Conservation (phyloP, 2,888 invertebrate species). For the Cataglyphis altisquamis region DNA sequence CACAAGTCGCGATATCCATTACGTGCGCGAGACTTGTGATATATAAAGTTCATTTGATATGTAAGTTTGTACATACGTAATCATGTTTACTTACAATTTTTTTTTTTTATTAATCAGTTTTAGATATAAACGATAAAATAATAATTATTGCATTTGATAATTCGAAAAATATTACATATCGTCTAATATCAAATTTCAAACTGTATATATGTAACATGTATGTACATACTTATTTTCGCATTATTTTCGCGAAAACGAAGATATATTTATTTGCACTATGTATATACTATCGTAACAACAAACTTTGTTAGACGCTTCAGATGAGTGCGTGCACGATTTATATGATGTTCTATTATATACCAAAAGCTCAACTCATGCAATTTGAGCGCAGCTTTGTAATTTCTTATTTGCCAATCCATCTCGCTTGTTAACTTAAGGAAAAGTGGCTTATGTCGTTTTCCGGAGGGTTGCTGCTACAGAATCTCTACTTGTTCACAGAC, state of each 20-base stretch:
- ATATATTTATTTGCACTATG: not conserved
- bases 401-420: conserved; percentile 55
- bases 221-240: not conserved
- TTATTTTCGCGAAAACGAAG: not conserved
- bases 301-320: conserved; percentile 29
- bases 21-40: not conserved
- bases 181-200: not conserved
- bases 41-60: not conserved
- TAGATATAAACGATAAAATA: not conserved
- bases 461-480: conserved; percentile 31
- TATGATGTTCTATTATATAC: conserved; percentile 38
- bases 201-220: not conserved
- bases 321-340: conserved; percentile 37
- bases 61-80: not conserved
- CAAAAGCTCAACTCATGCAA: conserved; percentile 36
- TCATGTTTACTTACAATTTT: conserved; percentile 10
- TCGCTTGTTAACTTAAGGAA: conserved; percentile 51
- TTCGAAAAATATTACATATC: not conserved
- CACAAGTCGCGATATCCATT: conserved; percentile 22
- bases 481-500: conserved; percentile 20
- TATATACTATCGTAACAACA: not conserved
- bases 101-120: not conserved
- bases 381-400: conserved; percentile 55
- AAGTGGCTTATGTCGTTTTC: conserved; percentile 54
- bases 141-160: not conserved